phyloP scores from a whole-genome alignment of 37 sponge, comb jelly and placozoan genomes.

The Oopsacas minuta region DNA sequence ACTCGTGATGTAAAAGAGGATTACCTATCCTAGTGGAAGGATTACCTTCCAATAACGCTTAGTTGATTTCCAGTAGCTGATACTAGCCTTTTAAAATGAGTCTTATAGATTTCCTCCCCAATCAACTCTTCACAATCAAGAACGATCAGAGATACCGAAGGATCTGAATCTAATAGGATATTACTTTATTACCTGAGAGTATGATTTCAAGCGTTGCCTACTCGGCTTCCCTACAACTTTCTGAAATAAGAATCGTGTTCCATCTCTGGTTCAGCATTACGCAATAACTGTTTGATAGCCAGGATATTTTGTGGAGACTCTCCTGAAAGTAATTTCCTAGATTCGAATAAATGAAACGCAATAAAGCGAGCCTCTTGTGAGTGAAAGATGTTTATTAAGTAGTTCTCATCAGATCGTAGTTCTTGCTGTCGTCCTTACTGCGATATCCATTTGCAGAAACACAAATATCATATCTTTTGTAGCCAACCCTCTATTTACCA shows the following conservation, averaged over 20 bases:
- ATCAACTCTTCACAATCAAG: background rate
- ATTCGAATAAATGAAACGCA: background rate
- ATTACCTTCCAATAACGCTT: background rate
- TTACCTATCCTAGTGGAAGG: conserved; percentile 10
- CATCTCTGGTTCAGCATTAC: background rate
- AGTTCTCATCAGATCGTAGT: background rate
- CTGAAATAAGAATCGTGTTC: background rate
- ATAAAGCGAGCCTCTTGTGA: background rate
- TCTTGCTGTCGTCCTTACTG: background rate
- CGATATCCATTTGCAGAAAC: background rate
- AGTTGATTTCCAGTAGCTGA: conserved; percentile 3
- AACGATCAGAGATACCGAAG: background rate
- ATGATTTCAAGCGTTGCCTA: background rate
- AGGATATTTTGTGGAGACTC: background rate
- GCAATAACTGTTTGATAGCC: background rate
- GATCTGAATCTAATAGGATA: background rate
- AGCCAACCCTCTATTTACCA: background rate
- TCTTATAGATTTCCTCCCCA: background rate
- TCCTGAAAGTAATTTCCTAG: background rate
- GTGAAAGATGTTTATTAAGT: background rate
- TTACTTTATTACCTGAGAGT: background rate
- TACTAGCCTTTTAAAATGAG: background rate
- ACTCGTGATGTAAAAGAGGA: conserved; percentile 18
- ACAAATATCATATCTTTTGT: background rate
- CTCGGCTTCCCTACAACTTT: background rate